phyloP scores from a whole-genome alignment of 2,113 vertebrate species.

The Trematocara marginatum region DNA sequence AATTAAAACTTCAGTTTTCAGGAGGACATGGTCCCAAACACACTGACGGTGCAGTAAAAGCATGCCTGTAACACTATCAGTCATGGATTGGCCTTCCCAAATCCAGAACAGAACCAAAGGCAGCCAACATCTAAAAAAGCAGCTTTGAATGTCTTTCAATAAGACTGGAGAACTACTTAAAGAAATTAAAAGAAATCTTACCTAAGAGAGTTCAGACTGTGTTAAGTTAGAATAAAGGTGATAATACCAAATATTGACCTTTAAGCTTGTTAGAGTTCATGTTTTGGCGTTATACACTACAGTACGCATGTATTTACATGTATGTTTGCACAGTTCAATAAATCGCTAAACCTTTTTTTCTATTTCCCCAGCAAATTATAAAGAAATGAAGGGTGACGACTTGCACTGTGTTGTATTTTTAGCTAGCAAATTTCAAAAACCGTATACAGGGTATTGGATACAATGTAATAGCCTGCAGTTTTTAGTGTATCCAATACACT shows the following conservation, averaged over 20 bases:
- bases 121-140: background rate
- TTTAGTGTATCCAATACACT: background rate
- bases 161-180: background rate
- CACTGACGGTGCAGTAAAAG: accelerated
- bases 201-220: background rate
- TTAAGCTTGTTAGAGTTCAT: background rate
- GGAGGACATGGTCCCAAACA: background rate
- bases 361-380: background rate
- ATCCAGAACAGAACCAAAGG: background rate
- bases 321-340: background rate
- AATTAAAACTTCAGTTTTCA: background rate
- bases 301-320: background rate
- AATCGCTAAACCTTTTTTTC: background rate
- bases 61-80: accelerated
- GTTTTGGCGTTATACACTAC: background rate
- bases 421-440: background rate
- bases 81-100: background rate
- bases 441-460: accelerated
- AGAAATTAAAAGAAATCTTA: background rate
- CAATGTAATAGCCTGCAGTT: background rate
- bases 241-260: background rate
- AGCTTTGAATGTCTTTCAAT: background rate
- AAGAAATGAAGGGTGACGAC: background rate
- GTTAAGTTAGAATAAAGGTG: background rate
- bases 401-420: background rate